Base-by-base conservation (phyloP, 2,113 vertebrate genomes). In the Baryphthengus martii region DNA sequence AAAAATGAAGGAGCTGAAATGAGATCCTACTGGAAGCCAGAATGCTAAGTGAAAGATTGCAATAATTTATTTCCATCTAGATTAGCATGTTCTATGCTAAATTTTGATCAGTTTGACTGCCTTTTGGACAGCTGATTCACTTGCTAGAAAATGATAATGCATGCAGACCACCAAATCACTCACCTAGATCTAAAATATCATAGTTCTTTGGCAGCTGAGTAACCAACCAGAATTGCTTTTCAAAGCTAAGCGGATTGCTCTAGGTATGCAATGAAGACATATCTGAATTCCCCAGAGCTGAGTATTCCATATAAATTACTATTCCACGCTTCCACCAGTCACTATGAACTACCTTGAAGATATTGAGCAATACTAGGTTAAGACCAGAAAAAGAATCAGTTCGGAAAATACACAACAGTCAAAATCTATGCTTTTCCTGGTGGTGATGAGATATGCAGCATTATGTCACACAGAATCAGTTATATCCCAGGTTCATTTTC, bases 1-100 rank as follows among this genome's bases (percentile, higher is more conserved):
- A 82, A 76, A 85, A 79, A 44, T 53, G 39, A 92, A 78, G 74
- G 6, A 17, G 25, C 16, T 82, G 28, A 82, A 86, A 91, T 89
- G 83, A 77, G 53, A 85, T 85, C 42, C 29, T 75, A 76, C 35
- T 88, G 28, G 68, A 95, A 85, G 37, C 29, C 33, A 58, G 33
- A 59, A 90, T 35, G 19, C 20, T n/a, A 62, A 86, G 18, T 75
- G 37, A 79, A 68, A 85, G 35, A 42, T 35, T 72, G 68, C 13
- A 62, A 17, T 70, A 84, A 31, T 86, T 93, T 55, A 85, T 53
- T 96, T 94, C 91, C 56, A 90, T 83, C 68, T 68, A 70, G 73
- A 74, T 84, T 82, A 37, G 53, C 9, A 58, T 28, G 13, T 37
- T 77, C 90, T 63, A 77, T 50, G 61, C 8, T 93, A 76, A 74